Evolutionary conservation across 2,797 vertebrate genomes (phyloP), one percentile per base, ranked within the genome.

Genomic region (Phylloscopus collybita): DNA sequence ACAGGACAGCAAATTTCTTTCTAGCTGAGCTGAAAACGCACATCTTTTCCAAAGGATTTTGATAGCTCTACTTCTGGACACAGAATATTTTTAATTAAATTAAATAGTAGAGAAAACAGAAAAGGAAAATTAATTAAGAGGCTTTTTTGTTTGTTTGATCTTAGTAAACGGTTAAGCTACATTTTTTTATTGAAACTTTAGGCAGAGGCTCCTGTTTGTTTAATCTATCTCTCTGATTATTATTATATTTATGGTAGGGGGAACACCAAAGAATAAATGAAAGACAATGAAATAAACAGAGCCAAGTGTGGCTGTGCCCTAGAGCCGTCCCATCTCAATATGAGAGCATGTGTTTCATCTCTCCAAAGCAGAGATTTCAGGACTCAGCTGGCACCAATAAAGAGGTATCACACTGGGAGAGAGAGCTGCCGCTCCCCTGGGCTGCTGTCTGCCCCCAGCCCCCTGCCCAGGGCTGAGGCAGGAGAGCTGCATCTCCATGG

Each of bases 341-440:
- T 69, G 78, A 0, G 0, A 85, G 45, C 13, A 11, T 42, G 45
- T 67, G 57, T 93, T 96, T 96, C 83, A 80, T 88, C 88, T 93
- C 65, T 92, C 78, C 75, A 57, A 62, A 94, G 88, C 78, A 78
- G 86, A 85, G 71, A 74, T 76, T 67, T 92, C 67, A 74, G 93
- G 92, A 92, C 90, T 86, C 93, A 96, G 90, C 90, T 95, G 93
- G 80, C 92, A 94, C 59, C 78, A 90, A 81, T 92, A 93, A 95
- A 92, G 62, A 85, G 66, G 5, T 64, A 49, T 86, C 88, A 91
- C 60, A 54, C 53, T 76, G 86, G 30, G 74, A 85, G 67, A 86
- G 51, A 57, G 66, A 88, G 44, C 66, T 88, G 66, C 64, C 1
- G 0, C 20, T 60, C 67, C 50, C 22, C 69, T 80, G 60, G 53